Base-by-base conservation (phyloP, 2,797 vertebrate genomes). In the Odontamblyopus lacepedii region DNA sequence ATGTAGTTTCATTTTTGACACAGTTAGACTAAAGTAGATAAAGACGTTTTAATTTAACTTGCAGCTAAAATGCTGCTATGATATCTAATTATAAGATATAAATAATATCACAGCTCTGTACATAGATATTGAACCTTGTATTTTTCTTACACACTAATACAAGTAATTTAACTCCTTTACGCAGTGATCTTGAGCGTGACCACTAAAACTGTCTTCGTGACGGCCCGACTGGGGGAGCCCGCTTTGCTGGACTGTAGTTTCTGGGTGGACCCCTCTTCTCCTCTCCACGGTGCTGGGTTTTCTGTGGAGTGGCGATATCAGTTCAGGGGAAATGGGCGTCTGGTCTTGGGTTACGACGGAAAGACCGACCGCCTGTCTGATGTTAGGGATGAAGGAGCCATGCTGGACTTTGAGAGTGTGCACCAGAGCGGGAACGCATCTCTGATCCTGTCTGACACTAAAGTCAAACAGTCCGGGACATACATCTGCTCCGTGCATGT, bases 231-330 rank as follows among this genome's bases (percentile, higher is more conserved):
- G 8, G 94, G 95, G 9, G 87, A 91, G 23, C 91, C 91, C 0
- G 91, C 90, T 18, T 16, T 92, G 19, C 76, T 97, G 59, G 95
- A 97, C 88, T 95, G 96, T 30, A 83, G 90, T 63, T 95, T 95
- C 5, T 92, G 95, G 93, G 80, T 59, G 0, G 88, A 93, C 59
- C 83, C 69, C 15, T 87, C 80, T 0, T 93, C 83, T 0, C 86
- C 84, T 35, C 83, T 95, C 32, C 79, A 86, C 0, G 71, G 79
- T 1, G 76, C 74, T 0, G 92, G 92, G 2, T 96, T 96, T 29
- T 91, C 95, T 0, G 89, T 97, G 0, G 96, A 97, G 11, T 97
- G 96, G 96, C 94, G 96, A 0, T 95, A 93, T 81, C 96, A 97
- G 88, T 94, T 94, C 85, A 84, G 87, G 29, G 96, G 96, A 0